Base-by-base conservation (phyloP, 2,113 vertebrate genomes). In the Corynorhinus townsendii region DNA sequence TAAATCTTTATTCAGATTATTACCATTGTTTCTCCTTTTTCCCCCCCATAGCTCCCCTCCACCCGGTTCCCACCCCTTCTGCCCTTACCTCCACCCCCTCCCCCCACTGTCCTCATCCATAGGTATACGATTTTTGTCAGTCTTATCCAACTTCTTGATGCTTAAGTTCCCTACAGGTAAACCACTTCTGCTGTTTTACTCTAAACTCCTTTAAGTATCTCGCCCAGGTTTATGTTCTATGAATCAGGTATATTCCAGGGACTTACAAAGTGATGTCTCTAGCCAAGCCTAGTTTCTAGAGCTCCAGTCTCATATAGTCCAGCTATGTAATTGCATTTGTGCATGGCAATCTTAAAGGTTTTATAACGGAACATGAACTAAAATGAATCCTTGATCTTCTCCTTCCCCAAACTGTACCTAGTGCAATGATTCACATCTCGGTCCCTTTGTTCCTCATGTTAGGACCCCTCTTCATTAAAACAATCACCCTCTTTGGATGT, bases 391-490 rank as follows among this genome's bases (percentile, higher is more conserved):
- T 85, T 19, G 26, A 22, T 40, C 28, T 76, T 81, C 14, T 33
- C 56, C 52, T 56, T 87, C 33, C 16, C 19, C 59, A 45, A 14
- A 87, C 0, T 64, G 17, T 5, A 38, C 16, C 16, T 47, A 38
- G 3, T 16, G 2, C 20, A 20, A 3, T 19, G 52, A 72, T 35
- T 81, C 56, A 52, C 59, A 71, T 28, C 22, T 76, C 43, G 2
- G 3, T 10, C 5, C 14, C 1, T n/a, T 56, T 11, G 26, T 3
- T 19, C 3, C 7, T 47, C 24, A 16, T 2, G 10, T 38, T n/a
- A 82, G n/a, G 77, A 79, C n/a, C n/a, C 22, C 26, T 45, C 43
- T 93, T 89, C 54, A 33, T 84, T 49, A 62, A 38, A 11, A n/a
- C 52, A 62, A 82, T 64, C 16, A 16, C 5, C 14, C 2, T 52